These are phyloP conservation scores for Aplocera efformata DNA, from an alignment of 2,888 invertebrate species.

Conservation along the genomic window DNA sequence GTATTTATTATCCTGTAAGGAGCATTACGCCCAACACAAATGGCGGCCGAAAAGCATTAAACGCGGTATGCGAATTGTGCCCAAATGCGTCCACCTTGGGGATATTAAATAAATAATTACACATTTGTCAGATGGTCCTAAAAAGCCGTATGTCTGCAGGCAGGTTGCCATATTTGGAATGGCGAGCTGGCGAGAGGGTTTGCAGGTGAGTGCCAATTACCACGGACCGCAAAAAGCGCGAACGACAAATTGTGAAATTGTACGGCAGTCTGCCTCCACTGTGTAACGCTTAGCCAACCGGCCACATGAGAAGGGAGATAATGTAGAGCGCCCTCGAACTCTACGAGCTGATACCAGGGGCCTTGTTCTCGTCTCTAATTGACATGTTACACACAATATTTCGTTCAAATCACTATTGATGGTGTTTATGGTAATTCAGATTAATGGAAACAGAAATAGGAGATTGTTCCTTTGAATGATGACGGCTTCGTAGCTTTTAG, in stretches of 20 bases:
- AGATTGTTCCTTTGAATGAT: too few species aligned
- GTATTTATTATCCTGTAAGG: conserved; percentile 37
- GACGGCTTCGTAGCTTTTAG: too few species aligned
- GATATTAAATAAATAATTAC: conserved; percentile 80
- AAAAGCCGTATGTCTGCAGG: conserved; percentile 66
- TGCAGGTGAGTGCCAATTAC: conserved; percentile 77
- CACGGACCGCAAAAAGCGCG: conserved; percentile 66
- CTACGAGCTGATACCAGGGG: too few species aligned
- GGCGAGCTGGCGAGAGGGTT: conserved; percentile 46
- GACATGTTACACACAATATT: too few species aligned
- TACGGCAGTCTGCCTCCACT: conserved; percentile 34
- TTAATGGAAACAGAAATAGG: too few species aligned
- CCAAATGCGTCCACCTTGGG: conserved; percentile 60
- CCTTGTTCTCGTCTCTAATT: not conserved
- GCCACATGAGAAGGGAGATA: not conserved
- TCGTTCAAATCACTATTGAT: too few species aligned
- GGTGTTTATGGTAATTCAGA: too few species aligned
- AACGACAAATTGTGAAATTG: conserved; percentile 79
- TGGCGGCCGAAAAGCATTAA: conserved; percentile 55
- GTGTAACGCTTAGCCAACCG: conserved; percentile 27
- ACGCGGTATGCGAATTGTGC: conserved; percentile 69
- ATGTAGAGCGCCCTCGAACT: not conserved
- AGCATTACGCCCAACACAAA: conserved; percentile 43
- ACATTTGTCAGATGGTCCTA: conserved; percentile 78
- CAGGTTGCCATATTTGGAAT: conserved; percentile 67